Percentiles rank a stretch among this genome's conserved stretches.
These are phyloP conservation scores for Smithornis capensis DNA, from an alignment of 2,113 vertebrate species.

Conservation along the genomic window DNA sequence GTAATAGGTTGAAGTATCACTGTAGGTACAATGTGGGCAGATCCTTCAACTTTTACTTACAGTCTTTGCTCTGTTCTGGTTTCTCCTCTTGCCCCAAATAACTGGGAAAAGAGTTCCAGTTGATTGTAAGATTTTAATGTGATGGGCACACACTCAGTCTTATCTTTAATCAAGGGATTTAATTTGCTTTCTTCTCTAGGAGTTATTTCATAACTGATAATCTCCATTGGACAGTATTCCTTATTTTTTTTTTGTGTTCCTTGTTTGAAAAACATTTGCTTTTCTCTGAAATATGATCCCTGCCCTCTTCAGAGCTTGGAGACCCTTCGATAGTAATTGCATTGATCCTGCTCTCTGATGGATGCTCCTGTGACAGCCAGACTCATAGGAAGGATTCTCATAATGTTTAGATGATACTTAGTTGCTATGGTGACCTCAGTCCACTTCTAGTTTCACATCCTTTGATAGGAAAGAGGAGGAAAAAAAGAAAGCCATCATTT, in stretches of 20 bases:
- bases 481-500: background rate
- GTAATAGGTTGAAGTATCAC: background rate
- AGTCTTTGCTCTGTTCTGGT: background rate
- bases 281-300: background rate
- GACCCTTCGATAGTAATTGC: background rate
- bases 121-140: background rate
- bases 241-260: background rate
- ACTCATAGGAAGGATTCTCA: background rate
- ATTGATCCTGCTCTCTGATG: background rate
- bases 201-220: background rate
- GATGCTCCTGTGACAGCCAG: background rate
- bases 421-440: conserved; percentile 63
- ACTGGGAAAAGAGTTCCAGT: background rate
- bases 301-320: background rate
- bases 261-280: background rate
- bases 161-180: background rate
- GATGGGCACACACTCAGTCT: background rate
- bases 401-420: background rate
- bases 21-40: background rate
- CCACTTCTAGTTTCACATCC: background rate
- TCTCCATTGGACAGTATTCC: fast-evolving
- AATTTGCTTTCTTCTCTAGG: background rate
- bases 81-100: background rate
- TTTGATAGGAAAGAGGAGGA: background rate
- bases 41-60: background rate